A percentile compares a stretch with the other conserved stretches of the same genome.
Evolutionary conservation across 1,140 invertebrate genomes (phyloP).

Genomic region (Thalassaphorura encarpata): DNA sequence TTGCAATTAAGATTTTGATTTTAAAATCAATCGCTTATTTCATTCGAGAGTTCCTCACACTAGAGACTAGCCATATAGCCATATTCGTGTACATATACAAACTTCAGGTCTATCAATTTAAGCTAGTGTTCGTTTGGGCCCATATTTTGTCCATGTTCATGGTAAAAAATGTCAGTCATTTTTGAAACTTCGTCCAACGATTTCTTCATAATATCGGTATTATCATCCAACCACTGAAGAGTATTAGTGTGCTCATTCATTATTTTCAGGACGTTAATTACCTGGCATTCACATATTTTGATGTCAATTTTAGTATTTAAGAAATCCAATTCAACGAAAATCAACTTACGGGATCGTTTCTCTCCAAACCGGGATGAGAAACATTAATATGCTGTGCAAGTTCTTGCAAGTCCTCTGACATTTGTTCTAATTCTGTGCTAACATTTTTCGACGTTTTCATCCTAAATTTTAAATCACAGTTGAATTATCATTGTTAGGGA

Average conservation of each 20-base stretch:
- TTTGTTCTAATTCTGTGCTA: constrained; percentile 83
- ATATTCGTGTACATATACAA: too few relatives aligned
- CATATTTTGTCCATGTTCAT: constrained; percentile 53
- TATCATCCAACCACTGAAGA: constrained; percentile 81
- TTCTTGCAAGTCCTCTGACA: constrained; percentile 89
- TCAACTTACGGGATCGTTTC: constrained; percentile 66
- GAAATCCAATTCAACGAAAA: constrained; percentile 6
- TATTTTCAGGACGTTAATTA: constrained; percentile 83
- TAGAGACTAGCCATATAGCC: too few relatives aligned
- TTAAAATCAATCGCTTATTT: too few relatives aligned
- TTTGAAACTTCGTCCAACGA: constrained; percentile 73
- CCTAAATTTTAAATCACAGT: constrained; percentile 37
- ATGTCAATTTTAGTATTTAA: not conserved
- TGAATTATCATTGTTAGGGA: not conserved
- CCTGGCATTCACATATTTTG: constrained; percentile 43
- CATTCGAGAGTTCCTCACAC: too few relatives aligned
- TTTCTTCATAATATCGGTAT: constrained; percentile 57
- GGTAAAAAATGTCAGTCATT: constrained; percentile 63
- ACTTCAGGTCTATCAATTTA: not conserved
- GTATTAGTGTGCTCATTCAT: constrained; percentile 94
- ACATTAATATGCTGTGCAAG: constrained; percentile 90
- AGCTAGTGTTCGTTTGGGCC: not conserved
- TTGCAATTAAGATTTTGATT: too few relatives aligned
- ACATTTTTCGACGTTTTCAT: constrained; percentile 79
- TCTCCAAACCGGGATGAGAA: constrained; percentile 69